These are phyloP conservation scores for Coelopa frigida DNA, from an alignment of 1,140 invertebrate genomes.

Conservation along the genomic window DNA sequence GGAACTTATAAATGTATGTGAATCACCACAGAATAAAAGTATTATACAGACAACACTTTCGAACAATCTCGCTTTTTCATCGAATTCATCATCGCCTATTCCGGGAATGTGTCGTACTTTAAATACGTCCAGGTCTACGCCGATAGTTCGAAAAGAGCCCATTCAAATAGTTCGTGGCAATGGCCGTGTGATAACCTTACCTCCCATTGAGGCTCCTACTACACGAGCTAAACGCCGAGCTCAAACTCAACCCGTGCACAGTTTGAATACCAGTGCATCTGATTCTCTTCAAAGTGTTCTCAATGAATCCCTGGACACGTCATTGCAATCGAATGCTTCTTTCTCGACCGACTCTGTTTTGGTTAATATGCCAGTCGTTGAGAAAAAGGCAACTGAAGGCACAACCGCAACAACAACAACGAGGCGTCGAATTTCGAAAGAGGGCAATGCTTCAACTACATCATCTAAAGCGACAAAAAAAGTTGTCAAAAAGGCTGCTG, in stretches of 20 bases:
- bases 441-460: background rate
- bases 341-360: background rate
- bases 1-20: too few species aligned
- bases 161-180: conserved; percentile 63
- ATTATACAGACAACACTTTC: too few species aligned
- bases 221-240: conserved; percentile 49
- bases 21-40: too few species aligned
- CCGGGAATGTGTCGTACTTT: too few species aligned
- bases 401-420: background rate
- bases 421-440: conserved; percentile 11
- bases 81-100: too few species aligned
- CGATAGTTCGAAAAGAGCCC: conserved; percentile 47
- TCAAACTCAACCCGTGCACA: conserved; percentile 18
- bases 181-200: conserved; percentile 64
- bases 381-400: conserved; percentile 4
- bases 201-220: conserved; percentile 70
- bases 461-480: background rate
- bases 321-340: conserved; percentile 11
- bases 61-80: too few species aligned
- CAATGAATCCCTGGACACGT: conserved; percentile 11
- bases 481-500: background rate
- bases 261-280: background rate
- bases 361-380: background rate
- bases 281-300: background rate
- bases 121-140: background rate